Evolutionary conservation across 2,888 invertebrate species (phyloP).

Genomic region (Rhopalosiphum nymphaeae): DNA sequence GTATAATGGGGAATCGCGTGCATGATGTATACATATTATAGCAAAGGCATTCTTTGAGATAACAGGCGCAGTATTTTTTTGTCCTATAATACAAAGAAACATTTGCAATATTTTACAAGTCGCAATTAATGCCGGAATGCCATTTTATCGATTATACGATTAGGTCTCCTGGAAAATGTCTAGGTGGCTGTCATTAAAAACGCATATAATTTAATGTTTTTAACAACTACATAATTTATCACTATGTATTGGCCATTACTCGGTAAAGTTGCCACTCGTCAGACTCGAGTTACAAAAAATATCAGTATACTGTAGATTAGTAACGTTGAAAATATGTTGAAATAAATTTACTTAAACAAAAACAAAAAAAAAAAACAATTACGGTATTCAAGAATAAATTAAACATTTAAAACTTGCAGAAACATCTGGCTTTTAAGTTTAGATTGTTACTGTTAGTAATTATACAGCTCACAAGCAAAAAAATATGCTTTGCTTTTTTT

Average conservation of each 20-base stretch:
- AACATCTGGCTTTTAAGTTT: not conserved
- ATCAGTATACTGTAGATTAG: not conserved
- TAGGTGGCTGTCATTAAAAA: not conserved
- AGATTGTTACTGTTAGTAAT: not conserved
- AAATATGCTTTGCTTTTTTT: not conserved
- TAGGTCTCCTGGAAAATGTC: not conserved
- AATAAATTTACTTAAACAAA: not conserved
- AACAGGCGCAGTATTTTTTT: not conserved
- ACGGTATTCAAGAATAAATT: not conserved
- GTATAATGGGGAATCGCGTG: not conserved
- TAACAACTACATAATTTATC: not conserved
- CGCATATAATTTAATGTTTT: not conserved
- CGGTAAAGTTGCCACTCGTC: not conserved
- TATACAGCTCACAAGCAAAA: not conserved
- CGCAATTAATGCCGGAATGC: not conserved
- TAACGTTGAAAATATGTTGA: not conserved
- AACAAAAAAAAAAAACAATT: not conserved
- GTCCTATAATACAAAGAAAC: not conserved
- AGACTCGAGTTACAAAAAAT: not conserved
- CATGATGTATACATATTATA: not conserved
- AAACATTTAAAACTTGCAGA: not conserved
- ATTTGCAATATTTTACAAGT: not conserved
- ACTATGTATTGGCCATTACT: not conserved
- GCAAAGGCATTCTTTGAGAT: conserved; percentile 2
- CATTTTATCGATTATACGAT: not conserved